Percentiles rank a stretch among this genome's conserved stretches.
These are phyloP conservation scores for Hyperopisus bebe DNA, from an alignment of 2,113 vertebrate species.

Conservation along the genomic window DNA sequence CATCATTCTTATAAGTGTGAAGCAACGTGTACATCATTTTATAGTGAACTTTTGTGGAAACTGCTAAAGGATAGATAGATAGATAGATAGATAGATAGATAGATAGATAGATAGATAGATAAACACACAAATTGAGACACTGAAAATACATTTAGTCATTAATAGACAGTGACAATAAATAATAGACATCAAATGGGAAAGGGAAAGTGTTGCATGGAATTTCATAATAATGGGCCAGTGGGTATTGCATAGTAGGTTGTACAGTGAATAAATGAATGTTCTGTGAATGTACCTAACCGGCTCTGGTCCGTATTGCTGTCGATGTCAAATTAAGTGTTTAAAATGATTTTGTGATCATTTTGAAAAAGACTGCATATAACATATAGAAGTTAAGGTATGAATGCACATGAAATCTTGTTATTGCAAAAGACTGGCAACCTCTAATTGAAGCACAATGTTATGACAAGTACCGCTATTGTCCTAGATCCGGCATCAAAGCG, in stretches of 20 bases:
- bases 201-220: too few species aligned
- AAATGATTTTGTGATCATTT: not conserved
- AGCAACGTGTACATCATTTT: not conserved
- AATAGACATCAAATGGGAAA: too few species aligned
- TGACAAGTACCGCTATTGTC: constrained; percentile 6
- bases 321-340: not conserved
- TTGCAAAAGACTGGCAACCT: not conserved
- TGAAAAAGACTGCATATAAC: not conserved
- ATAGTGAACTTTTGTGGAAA: not conserved
- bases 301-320: not conserved
- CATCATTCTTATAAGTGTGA: not conserved
- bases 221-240: not conserved
- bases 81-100: not conserved
- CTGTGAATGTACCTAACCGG: not conserved
- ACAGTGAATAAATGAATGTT: not conserved
- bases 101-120: too few species aligned
- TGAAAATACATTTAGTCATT: not conserved
- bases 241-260: not conserved
- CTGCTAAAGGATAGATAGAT: not conserved
- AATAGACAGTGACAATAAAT: not conserved
- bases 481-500: not conserved
- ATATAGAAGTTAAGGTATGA: not conserved
- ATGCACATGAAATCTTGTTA: not conserved
- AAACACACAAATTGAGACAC: not conserved
- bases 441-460: constrained; percentile 13